phyloP scores from a whole-genome alignment of 2,113 vertebrate genomes.

The Elephantulus edwardii region DNA sequence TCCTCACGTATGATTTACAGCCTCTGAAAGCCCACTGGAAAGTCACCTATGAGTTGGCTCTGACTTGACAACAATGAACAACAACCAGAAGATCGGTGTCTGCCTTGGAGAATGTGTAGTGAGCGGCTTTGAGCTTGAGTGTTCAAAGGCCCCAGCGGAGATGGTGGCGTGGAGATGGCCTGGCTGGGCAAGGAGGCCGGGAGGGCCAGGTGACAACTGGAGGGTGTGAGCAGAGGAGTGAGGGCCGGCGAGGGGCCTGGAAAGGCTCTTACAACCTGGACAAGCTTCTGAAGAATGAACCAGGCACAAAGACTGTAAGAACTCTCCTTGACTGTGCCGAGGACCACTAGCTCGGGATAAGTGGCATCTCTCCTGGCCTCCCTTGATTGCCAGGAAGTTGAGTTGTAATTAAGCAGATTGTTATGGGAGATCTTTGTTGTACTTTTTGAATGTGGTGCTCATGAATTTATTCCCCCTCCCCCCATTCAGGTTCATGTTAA shows the following conservation, averaged over 20 bases:
- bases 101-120: no score
- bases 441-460: neutral
- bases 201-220: rapidly evolving
- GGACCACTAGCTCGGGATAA: neutral
- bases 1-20: no score
- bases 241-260: neutral
- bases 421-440: neutral
- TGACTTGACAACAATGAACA: no score
- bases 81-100: no score
- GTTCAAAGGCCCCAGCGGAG: neutral
- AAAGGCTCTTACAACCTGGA: neutral
- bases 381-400: rapidly evolving
- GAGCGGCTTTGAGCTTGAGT: no score
- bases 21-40: no score
- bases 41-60: no score
- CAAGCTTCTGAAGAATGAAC: neutral
- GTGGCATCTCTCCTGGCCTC: neutral
- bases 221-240: rapidly evolving
- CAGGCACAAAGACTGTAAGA: neutral
- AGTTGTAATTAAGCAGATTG: neutral
- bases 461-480: neutral
- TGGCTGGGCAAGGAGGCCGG: neutral
- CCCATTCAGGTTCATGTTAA: neutral
- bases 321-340: neutral
- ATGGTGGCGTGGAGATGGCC: neutral